Conservation (phyloP, 2,113 vertebrate species). For the Mirza zaza region DNA sequence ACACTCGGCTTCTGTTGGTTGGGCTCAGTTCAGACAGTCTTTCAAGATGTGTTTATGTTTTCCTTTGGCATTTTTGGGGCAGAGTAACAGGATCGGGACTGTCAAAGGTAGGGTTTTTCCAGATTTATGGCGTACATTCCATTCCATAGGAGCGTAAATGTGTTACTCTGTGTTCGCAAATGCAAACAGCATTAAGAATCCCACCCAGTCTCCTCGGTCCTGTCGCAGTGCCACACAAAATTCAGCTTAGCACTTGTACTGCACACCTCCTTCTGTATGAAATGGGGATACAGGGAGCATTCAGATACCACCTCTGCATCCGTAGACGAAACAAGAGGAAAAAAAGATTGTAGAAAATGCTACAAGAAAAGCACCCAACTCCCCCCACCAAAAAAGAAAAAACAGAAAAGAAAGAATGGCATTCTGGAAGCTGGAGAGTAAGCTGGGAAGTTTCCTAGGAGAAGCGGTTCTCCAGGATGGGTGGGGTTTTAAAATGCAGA, state of each 20-base stretch:
- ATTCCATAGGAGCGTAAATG: constrained; percentile 36
- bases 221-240: not conserved
- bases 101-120: constrained; percentile 52
- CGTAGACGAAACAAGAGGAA: not conserved
- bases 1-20: constrained; percentile 31
- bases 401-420: not conserved
- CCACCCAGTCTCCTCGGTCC: not conserved
- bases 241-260: not conserved
- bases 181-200: not conserved
- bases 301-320: not conserved
- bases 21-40: constrained; percentile 56
- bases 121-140: constrained; percentile 61
- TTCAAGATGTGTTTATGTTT: constrained; percentile 73
- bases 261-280: not conserved
- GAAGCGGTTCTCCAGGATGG: not conserved
- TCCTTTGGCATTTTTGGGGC: constrained; percentile 63
- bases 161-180: constrained; percentile 38
- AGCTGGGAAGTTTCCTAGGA: not conserved
- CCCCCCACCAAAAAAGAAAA: too few relatives aligned
- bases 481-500: not conserved
- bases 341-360: not conserved
- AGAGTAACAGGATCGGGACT: constrained; percentile 64
- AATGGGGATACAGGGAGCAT: not conserved
- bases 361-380: not conserved
- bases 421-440: not conserved